Conservation (phyloP, 2,113 vertebrate genomes). For the Galeopterus variegatus region DNA sequence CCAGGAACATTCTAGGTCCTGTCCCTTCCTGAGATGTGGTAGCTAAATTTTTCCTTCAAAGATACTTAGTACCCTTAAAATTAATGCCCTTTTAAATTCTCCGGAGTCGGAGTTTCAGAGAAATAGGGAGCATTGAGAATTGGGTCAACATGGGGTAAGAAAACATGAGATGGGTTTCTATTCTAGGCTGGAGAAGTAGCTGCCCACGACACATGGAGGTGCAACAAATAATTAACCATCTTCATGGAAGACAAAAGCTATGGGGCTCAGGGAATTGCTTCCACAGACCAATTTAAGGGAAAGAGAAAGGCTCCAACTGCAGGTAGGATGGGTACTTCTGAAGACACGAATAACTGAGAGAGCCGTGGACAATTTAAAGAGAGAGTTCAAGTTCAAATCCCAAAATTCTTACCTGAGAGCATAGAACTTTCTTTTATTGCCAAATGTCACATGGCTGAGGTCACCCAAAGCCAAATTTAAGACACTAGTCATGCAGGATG, state of each 20-base stretch:
- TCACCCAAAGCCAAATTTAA: not conserved
- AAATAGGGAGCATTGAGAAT: not conserved
- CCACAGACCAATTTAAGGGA: not conserved
- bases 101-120: not conserved
- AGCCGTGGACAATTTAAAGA: not conserved
- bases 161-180: not conserved
- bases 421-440: not conserved
- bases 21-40: not conserved
- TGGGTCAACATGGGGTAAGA: not conserved
- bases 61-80: not conserved
- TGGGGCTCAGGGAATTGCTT: not conserved
- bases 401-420: not conserved
- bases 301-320: not conserved
- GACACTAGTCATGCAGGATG: not conserved
- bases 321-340: not conserved
- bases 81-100: not conserved
- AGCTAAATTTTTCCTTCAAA: conserved; percentile 20
- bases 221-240: not conserved
- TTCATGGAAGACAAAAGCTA: not conserved
- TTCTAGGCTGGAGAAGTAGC: not conserved
- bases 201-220: not conserved
- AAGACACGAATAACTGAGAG: not conserved
- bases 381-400: not conserved
- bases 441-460: not conserved
- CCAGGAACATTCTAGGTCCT: not conserved